Base-by-base conservation (phyloP, 23 tunicate genomes). In the Phallusia fumigata region DNA sequence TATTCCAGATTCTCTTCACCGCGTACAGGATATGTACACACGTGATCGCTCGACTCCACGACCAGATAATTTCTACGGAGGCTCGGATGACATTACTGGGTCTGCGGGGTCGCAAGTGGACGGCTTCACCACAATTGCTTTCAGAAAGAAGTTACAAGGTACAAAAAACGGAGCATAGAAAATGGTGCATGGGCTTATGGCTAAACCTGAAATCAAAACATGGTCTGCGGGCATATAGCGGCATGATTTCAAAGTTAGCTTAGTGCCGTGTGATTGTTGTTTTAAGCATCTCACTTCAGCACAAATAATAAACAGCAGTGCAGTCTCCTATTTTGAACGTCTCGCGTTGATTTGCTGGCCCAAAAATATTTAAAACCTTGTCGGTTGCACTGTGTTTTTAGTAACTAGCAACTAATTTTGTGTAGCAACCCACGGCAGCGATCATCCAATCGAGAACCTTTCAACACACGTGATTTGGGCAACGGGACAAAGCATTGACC, bases 1-100 rank as follows among this genome's bases (percentile, higher is more conserved):
- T 1, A 2, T 31, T 33, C 15, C 30, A 79, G 96, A 88, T 15
- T 32, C 79, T 50, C 79, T 81, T 0, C 86, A 87, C 58, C 88
- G 97, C 18, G 87, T 92, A 3, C 85, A 88, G 52, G 97, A 92
- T 75, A 87, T 83, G 85, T 92, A 92, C 86, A 92, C 97, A 32
- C 45, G 91, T 26, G 91, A 87, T 64, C 65, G 97, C 34, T 92
- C 97, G 18, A 92, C 97, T 19, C 97, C 97, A 0, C 72, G 86
- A 53, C 80, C 88, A 11, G 97, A 92, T 65, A 19, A 34, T 36
- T 92, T 85, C 80, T 92, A 80, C 75, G 84, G 81, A 3, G 97
- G 97, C 19, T 30, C 74, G 0, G 87, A 86, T 53, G 90, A 88
- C 72, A 58, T 92, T 18, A 87, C 91, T 36, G 97, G 88, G 0